Percentiles rank a stretch among this genome's conserved stretches.
Conservation (phyloP, 2,113 vertebrate genomes). For the Orientallactaga bullata region DNA sequence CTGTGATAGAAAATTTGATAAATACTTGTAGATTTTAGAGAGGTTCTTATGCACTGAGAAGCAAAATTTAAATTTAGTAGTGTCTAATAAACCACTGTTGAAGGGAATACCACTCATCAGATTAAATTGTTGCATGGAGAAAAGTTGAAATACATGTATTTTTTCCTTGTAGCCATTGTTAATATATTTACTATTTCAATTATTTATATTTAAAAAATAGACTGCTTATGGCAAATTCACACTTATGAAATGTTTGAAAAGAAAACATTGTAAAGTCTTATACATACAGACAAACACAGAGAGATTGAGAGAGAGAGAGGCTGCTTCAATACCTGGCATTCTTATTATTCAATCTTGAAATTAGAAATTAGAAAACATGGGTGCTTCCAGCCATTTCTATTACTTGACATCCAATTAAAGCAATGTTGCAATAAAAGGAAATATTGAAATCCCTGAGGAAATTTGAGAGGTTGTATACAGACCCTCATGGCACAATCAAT, state of each 20-base stretch:
- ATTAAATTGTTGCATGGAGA: not conserved
- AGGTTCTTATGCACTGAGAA: not conserved
- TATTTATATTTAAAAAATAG: conserved; percentile 47
- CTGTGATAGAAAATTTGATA: not conserved
- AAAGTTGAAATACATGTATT: conserved; percentile 20
- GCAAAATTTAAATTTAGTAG: conserved; percentile 28
- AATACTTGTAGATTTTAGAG: not conserved
- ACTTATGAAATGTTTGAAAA: conserved; percentile 9
- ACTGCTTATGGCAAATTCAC: conserved; percentile 9
- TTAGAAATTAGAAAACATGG: conserved; percentile 54
- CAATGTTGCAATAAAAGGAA: conserved; percentile 49
- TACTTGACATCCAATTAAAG: conserved; percentile 60
- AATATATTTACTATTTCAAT: conserved; percentile 26
- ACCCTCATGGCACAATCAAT: not conserved
- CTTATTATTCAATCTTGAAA: conserved; percentile 54
- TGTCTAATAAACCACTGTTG: not conserved
- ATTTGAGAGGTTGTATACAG: not conserved
- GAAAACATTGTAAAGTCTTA: not conserved
- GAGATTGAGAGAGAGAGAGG: not conserved
- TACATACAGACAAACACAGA: not conserved
- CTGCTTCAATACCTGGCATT: not conserved
- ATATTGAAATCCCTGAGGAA: conserved; percentile 35
- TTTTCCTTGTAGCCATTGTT: conserved; percentile 7
- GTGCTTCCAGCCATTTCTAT: conserved; percentile 11
- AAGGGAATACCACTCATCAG: not conserved